phyloP scores from a whole-genome alignment of 2,888 invertebrate species.

The Capitulum mitella region DNA sequence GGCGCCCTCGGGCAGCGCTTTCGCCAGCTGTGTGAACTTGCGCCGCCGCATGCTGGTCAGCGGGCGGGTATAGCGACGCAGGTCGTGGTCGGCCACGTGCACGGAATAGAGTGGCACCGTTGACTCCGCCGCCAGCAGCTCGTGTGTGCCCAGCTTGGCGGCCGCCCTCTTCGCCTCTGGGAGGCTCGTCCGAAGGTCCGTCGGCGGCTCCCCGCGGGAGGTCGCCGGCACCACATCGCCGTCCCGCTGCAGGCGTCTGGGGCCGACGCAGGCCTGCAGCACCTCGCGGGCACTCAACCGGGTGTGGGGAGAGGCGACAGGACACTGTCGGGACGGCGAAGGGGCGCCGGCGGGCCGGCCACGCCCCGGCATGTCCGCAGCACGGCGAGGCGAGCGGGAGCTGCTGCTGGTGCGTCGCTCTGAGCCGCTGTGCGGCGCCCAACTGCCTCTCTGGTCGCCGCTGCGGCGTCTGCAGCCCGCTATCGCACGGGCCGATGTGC shows the following conservation, averaged over 20 bases:
- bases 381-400: no score
- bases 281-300: no score
- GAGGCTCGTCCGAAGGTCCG: background rate
- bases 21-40: background rate
- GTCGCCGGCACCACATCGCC: background rate
- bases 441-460: no score
- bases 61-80: background rate
- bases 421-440: no score
- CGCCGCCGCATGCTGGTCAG: background rate
- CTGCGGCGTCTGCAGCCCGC: no score
- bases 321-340: no score
- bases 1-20: background rate
- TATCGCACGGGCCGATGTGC: no score
- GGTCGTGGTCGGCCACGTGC: background rate
- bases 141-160: background rate
- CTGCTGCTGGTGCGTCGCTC: no score
- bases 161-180: background rate
- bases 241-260: background rate
- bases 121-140: background rate
- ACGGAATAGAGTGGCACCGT: background rate
- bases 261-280: background rate
- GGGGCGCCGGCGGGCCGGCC: no score
- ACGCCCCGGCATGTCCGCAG: no score
- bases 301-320: no score
- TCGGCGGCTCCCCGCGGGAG: background rate